phyloP scores from a whole-genome alignment of 2,888 invertebrate species.

The Perizoma flavofasciatum region DNA sequence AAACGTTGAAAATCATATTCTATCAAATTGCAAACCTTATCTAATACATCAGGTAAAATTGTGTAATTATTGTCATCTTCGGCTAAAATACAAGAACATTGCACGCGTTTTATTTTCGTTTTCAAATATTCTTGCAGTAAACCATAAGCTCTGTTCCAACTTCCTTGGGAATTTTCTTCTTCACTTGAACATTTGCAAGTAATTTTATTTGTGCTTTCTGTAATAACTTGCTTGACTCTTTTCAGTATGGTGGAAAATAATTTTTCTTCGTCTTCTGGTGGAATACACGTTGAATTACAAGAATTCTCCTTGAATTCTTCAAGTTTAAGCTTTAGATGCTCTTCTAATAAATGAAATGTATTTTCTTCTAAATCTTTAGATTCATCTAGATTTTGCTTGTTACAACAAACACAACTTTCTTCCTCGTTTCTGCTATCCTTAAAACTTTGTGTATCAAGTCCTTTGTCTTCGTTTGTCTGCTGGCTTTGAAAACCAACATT shows the following conservation, averaged over 20 bases:
- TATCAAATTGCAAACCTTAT: slow-evolving; percentile 65
- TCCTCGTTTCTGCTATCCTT: slow-evolving; percentile 25
- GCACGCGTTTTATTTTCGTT: slow-evolving; percentile 67
- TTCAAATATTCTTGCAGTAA: slow-evolving; percentile 75
- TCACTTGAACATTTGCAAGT: slow-evolving; percentile 54
- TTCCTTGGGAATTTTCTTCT: slow-evolving; percentile 46
- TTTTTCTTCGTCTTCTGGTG: slow-evolving; percentile 58
- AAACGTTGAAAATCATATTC: slow-evolving; percentile 71
- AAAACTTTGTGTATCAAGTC: slow-evolving; percentile 44
- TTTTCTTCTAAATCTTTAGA: slow-evolving; percentile 68
- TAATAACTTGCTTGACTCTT: slow-evolving; percentile 66
- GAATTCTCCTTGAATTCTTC: slow-evolving; percentile 54
- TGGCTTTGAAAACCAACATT: slow-evolving; percentile 35
- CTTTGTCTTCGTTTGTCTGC: slow-evolving; percentile 40
- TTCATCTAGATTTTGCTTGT: slow-evolving; percentile 42
- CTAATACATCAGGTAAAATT: slow-evolving; percentile 57
- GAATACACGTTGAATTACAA: slow-evolving; percentile 53
- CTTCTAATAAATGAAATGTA: slow-evolving; percentile 65
- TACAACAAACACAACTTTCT: slow-evolving; percentile 62
- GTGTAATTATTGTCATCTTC: slow-evolving; percentile 46
- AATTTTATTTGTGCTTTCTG: slow-evolving; percentile 54
- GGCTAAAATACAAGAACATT: slow-evolving; percentile 56
- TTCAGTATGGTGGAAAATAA: slow-evolving; percentile 57
- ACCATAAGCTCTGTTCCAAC: slow-evolving; percentile 70
- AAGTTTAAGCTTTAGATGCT: slow-evolving; percentile 65